Conservation (phyloP, 2,797 vertebrate species). For the Sebastes minor region DNA sequence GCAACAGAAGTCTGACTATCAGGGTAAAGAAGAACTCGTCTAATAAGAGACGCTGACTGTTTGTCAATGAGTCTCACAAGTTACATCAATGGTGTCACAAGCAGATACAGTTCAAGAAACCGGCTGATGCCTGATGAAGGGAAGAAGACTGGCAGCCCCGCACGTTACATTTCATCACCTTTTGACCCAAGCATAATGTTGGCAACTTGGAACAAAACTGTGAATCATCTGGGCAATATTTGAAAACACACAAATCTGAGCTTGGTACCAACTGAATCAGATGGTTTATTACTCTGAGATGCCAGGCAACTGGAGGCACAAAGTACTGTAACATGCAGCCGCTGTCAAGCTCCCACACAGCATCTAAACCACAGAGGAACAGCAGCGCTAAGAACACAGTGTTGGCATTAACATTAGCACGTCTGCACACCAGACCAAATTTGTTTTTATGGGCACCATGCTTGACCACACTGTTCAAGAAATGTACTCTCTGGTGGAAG, state of each 20-base stretch:
- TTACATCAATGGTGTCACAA: not conserved
- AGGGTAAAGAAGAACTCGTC: accelerated
- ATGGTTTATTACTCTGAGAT: not conserved
- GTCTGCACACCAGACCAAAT: not conserved
- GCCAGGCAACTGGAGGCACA: not conserved
- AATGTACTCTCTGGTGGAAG: not conserved
- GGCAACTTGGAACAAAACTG: not conserved
- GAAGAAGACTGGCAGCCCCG: not conserved
- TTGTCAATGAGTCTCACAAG: not conserved
- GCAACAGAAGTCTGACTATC: not conserved
- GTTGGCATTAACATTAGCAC: not conserved
- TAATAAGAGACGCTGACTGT: not conserved
- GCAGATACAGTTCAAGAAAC: not conserved
- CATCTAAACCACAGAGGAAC: not conserved
- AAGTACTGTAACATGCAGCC: not conserved
- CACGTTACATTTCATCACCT: not conserved
- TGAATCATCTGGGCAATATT: not conserved
- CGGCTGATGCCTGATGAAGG: not conserved
- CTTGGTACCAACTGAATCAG: not conserved
- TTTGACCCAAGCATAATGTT: not conserved
- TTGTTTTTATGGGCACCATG: not conserved
- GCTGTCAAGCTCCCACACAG: not conserved
- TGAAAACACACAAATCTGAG: not conserved
- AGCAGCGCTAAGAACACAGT: not conserved
- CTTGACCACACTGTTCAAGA: not conserved